A percentile compares a stretch with the other conserved stretches of the same genome.
Evolutionary conservation across 2,797 vertebrate genomes (phyloP).

Genomic region (Synanceia verrucosa): DNA sequence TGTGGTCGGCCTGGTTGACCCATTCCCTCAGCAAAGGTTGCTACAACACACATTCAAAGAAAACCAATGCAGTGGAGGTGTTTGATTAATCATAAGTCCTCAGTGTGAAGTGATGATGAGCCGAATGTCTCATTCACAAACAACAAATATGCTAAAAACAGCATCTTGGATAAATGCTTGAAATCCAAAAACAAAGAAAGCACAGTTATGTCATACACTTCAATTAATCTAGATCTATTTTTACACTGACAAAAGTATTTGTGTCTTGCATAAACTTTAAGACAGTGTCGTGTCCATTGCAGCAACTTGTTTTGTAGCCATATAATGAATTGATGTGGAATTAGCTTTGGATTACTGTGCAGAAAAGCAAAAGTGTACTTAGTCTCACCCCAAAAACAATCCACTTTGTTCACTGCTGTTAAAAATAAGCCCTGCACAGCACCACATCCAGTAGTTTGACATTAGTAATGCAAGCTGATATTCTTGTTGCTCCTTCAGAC

Average conservation of each 20-base stretch:
- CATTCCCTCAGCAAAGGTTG: neutral
- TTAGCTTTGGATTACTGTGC: constrained; percentile 1
- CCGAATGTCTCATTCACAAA: constrained; percentile 39
- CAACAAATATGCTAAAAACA: constrained; percentile 45
- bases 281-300: neutral
- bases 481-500: constrained; percentile 33
- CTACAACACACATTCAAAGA: neutral
- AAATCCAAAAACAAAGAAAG: constrained; percentile 47
- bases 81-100: constrained; percentile 26
- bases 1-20: constrained; percentile 9
- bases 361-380: neutral
- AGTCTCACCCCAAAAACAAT: neutral
- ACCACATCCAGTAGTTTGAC: constrained; percentile 11
- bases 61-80: constrained; percentile 6
- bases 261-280: neutral
- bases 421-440: neutral
- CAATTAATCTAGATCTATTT: constrained; percentile 36
- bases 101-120: constrained; percentile 3
- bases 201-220: neutral
- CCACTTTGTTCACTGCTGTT: constrained; percentile 1
- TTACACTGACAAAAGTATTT: neutral
- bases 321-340: neutral
- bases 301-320: neutral
- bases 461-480: constrained; percentile 49
- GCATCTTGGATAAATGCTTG: constrained; percentile 14